phyloP scores from a whole-genome alignment of 2,888 invertebrate species.

The Litoditis marina region DNA sequence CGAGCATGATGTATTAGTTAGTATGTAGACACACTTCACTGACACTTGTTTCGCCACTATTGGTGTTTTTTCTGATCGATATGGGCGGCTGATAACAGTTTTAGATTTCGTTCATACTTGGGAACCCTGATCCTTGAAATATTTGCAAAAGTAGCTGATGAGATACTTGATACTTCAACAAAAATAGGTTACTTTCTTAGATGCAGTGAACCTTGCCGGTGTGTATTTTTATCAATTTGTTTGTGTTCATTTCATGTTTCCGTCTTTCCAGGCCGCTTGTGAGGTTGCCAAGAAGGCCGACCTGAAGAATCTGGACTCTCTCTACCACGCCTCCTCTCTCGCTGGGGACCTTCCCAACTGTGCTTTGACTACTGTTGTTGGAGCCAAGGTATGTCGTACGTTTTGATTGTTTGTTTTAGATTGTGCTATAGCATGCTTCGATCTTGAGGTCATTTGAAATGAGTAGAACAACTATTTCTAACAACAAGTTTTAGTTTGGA shows the following conservation, averaged over 20 bases:
- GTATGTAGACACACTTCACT: too few species aligned
- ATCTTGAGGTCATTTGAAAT: too few species aligned
- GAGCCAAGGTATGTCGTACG: background rate
- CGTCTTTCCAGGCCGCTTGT: conserved; percentile 12
- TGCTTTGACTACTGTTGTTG: background rate
- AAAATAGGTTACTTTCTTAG: too few species aligned
- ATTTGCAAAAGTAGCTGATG: background rate
- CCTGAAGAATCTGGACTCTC: conserved; percentile 10
- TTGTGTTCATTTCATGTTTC: background rate
- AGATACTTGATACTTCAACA: too few species aligned
- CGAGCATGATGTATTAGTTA: too few species aligned
- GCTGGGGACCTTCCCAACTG: conserved; percentile 16
- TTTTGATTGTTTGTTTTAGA: background rate
- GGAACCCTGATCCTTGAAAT: background rate
- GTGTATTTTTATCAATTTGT: too few species aligned
- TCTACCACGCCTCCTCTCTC: conserved; percentile 17
- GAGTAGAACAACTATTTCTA: too few species aligned
- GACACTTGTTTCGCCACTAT: too few species aligned
- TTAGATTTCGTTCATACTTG: background rate
- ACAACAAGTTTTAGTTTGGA: too few species aligned
- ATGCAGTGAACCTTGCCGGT: background rate
- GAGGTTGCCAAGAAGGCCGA: conserved; percentile 18
- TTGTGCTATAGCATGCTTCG: too few species aligned
- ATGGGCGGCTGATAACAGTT: too few species aligned
- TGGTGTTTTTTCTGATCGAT: too few species aligned